Evolutionary conservation across 2,888 invertebrate species (phyloP).

Genomic region (Emesis furor): DNA sequence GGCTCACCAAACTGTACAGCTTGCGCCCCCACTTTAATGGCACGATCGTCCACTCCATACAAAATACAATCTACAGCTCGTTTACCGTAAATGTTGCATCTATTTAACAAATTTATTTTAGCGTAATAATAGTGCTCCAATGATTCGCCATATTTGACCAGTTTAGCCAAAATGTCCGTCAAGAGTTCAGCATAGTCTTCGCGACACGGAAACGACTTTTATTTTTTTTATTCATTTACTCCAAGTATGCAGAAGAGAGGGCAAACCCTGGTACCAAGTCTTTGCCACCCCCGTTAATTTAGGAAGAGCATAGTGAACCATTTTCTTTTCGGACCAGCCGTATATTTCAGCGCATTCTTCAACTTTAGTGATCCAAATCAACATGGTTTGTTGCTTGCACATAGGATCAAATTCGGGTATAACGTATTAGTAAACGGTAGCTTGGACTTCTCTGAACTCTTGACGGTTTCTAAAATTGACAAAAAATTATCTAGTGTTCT

Average conservation of each 20-base stretch:
- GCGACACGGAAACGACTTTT: conserved; percentile 48
- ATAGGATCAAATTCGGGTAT: conserved; percentile 62
- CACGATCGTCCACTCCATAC: conserved; percentile 52
- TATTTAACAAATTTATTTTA: conserved; percentile 51
- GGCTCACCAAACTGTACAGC: conserved; percentile 51
- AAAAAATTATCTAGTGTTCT: background rate
- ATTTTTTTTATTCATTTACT: conserved; percentile 58
- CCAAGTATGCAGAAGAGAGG: conserved; percentile 50
- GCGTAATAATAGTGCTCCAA: conserved; percentile 62
- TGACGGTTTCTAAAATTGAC: background rate
- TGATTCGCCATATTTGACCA: conserved; percentile 53
- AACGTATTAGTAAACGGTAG: conserved; percentile 31
- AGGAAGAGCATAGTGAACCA: conserved; percentile 55
- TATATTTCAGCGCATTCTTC: conserved; percentile 49
- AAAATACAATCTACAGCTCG: conserved; percentile 58
- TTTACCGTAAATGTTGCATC: conserved; percentile 53
- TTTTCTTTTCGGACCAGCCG: conserved; percentile 38
- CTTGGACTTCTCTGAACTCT: conserved; percentile 16
- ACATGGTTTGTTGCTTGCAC: conserved; percentile 41
- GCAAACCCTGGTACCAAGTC: conserved; percentile 64
- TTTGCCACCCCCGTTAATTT: conserved; percentile 61
- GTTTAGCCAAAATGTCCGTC: conserved; percentile 58
- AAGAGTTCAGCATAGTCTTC: conserved; percentile 28
- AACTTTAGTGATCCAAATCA: conserved; percentile 52
- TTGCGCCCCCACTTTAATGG: conserved; percentile 57